A percentile compares a stretch with the other conserved stretches of the same genome.
Evolutionary conservation across 2,113 vertebrate genomes (phyloP).

Genomic region (Sisor rabdophorus): DNA sequence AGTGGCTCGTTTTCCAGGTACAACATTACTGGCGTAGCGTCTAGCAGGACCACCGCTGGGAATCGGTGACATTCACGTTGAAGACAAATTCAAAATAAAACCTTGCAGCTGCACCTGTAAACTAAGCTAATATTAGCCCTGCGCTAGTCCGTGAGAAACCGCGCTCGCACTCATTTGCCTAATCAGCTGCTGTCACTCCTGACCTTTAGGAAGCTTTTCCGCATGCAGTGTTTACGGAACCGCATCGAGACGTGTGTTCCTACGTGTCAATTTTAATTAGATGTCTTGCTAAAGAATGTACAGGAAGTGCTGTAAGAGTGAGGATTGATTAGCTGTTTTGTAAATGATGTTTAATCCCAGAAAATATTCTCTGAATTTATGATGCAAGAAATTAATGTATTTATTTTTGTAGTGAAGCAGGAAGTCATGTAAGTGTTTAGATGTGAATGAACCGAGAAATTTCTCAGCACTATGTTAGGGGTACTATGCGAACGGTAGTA

Average conservation of each 20-base stretch:
- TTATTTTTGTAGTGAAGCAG: background rate
- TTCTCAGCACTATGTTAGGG: no score
- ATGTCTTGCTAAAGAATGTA: background rate
- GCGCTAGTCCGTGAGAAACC: background rate
- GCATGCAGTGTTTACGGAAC: background rate
- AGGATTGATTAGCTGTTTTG: background rate
- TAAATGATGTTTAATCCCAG: background rate
- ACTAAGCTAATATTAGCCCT: constrained; percentile 14
- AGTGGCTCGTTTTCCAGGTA: background rate
- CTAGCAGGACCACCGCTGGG: background rate
- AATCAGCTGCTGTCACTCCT: constrained; percentile 8
- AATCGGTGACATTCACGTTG: constrained; percentile 1
- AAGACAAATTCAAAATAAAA: background rate
- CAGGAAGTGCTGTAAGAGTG: background rate
- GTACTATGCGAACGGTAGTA: no score
- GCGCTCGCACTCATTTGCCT: background rate
- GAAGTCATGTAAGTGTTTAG: background rate
- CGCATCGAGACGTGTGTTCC: background rate
- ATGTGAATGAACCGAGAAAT: background rate
- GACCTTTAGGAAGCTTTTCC: constrained; percentile 7
- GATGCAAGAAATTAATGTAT: background rate
- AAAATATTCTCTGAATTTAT: background rate
- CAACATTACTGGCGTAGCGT: background rate
- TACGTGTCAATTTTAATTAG: constrained; percentile 18
- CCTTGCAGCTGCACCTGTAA: background rate